A percentile compares a stretch with the other conserved stretches of the same genome.
Conservation (phyloP, 2,113 vertebrate species). For the Dasypus novemcinctus region DNA sequence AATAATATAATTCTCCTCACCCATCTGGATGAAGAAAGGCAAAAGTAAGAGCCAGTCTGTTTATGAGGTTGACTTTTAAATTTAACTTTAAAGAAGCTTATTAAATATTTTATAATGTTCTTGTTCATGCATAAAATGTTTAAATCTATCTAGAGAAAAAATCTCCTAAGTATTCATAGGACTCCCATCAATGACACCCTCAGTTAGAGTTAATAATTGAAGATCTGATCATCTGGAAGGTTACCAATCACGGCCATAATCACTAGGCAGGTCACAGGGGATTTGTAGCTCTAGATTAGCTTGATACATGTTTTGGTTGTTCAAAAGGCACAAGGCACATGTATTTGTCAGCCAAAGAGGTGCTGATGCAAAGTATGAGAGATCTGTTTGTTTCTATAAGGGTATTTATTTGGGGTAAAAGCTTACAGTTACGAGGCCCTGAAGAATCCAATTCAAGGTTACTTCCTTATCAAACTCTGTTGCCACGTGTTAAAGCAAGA, state of each 20-base stretch:
- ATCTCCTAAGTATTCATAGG: background rate
- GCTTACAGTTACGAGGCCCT: too few relatives aligned
- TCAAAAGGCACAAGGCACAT: background rate
- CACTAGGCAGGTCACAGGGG: background rate
- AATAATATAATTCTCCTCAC: conserved; percentile 44
- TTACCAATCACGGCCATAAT: background rate
- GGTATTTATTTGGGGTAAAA: too few relatives aligned
- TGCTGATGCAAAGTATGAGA: too few relatives aligned
- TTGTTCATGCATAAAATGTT: conserved; percentile 42
- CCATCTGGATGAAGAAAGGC: background rate
- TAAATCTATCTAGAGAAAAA: conserved; percentile 43
- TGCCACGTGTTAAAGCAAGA: too few relatives aligned
- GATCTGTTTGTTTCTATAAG: too few relatives aligned
- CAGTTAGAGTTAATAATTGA: conserved; percentile 11
- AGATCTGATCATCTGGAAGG: background rate
- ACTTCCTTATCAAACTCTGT: too few relatives aligned
- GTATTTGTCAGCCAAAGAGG: too few relatives aligned
- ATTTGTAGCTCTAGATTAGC: background rate
- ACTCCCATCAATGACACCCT: background rate
- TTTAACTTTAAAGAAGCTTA: conserved; percentile 62
- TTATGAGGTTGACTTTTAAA: conserved; percentile 60
- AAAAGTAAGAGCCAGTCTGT: conserved; percentile 43
- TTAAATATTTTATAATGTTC: conserved; percentile 65
- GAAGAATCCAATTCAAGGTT: too few relatives aligned
- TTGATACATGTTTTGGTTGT: background rate